These are phyloP conservation scores for Malacosoma neustria DNA, from an alignment of 2,888 invertebrate genomes.

Conservation along the genomic window DNA sequence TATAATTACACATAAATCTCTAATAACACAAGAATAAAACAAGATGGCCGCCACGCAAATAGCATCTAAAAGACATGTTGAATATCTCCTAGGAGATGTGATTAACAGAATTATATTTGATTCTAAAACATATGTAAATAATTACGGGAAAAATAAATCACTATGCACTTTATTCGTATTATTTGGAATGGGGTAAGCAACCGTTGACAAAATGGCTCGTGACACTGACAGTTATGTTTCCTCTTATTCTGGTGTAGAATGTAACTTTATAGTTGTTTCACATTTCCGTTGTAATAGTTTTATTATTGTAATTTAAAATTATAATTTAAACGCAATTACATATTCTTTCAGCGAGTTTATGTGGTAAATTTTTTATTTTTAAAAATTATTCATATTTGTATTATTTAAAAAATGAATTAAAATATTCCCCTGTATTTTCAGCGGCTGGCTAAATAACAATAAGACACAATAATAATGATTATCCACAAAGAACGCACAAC, in stretches of 20 bases:
- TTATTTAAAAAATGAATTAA: too few relatives aligned
- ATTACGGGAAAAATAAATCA: slow-evolving; percentile 64
- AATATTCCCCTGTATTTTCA: too few relatives aligned
- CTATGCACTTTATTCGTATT: slow-evolving; percentile 67
- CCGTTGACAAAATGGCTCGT: slow-evolving; percentile 6
- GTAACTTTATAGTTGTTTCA: not conserved
- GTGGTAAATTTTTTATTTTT: too few relatives aligned
- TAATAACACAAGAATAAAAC: slow-evolving; percentile 70
- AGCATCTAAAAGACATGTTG: slow-evolving; percentile 64
- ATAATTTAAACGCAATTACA: too few relatives aligned
- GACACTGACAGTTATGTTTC: not conserved
- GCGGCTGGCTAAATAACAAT: too few relatives aligned
- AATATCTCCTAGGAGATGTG: slow-evolving; percentile 67
- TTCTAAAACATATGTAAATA: slow-evolving; percentile 61
- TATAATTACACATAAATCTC: slow-evolving; percentile 66
- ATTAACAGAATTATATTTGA: slow-evolving; percentile 62
- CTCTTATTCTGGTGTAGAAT: not conserved
- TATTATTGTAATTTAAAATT: not conserved
- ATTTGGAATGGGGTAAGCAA: slow-evolving; percentile 18
- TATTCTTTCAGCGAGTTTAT: too few relatives aligned
- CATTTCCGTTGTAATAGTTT: not conserved
- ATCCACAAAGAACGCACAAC: too few relatives aligned
- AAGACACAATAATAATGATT: too few relatives aligned
- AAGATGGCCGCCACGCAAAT: slow-evolving; percentile 68
- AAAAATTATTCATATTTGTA: too few relatives aligned